These are phyloP conservation scores for Gulo gulo DNA, from an alignment of 2,113 vertebrate genomes.

Conservation along the genomic window DNA sequence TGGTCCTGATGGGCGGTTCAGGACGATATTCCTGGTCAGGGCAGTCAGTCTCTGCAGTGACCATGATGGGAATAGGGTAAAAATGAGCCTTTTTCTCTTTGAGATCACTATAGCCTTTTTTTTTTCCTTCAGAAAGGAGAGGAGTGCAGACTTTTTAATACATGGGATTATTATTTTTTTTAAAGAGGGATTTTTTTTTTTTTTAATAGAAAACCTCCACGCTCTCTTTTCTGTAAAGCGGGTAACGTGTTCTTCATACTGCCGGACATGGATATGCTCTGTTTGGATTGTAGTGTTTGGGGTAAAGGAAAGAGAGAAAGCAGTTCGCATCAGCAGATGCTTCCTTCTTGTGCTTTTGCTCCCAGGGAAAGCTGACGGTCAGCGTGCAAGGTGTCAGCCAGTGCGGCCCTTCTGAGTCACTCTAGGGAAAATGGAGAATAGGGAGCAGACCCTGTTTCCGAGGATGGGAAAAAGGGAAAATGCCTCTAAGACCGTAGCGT, in stretches of 20 bases:
- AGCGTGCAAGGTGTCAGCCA: background rate
- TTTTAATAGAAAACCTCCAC: background rate
- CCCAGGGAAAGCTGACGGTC: background rate
- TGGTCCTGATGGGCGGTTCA: background rate
- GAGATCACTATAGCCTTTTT: background rate
- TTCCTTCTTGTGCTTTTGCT: background rate
- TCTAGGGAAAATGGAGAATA: background rate
- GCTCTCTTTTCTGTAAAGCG: background rate
- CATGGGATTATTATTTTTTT: background rate
- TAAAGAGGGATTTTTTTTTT: background rate
- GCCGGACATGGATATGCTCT: background rate
- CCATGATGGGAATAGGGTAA: background rate
- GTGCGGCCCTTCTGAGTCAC: fast-evolving
- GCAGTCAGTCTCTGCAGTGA: background rate
- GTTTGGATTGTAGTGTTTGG: background rate
- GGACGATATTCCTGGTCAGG: background rate
- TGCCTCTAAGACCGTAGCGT: background rate
- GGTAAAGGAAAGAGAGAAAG: background rate
- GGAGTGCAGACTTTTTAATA: background rate
- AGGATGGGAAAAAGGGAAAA: background rate
- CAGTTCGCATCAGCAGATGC: background rate
- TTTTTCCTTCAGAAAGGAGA: background rate
- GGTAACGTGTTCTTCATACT: background rate
- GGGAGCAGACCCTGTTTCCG: background rate
- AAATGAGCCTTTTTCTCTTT: background rate